Base-by-base conservation (phyloP, 2,113 vertebrate genomes). In the Cynocephalus volans region DNA sequence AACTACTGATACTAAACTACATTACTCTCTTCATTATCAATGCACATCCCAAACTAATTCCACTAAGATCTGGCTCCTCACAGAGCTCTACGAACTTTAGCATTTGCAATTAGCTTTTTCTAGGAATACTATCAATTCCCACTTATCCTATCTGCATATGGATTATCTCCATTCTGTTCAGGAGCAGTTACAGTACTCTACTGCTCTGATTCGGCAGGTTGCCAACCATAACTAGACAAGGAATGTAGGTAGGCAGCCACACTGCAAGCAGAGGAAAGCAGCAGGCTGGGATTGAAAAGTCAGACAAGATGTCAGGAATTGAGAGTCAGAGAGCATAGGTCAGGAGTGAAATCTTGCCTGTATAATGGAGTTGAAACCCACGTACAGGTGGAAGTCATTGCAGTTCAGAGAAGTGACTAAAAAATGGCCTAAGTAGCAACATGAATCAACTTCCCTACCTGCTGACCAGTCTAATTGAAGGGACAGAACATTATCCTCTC, bases 1-100 rank as follows among this genome's bases (percentile, higher is more conserved):
- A 94, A 94, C 31, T 48, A 93, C 33, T 81, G 72, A 81, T 65
- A 86, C 60, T 83, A 79, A 83, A 90, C 67, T 83, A 28, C 14
- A 81, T 88, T 84, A 83, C 26, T 52, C 48, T 87, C 58, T 93
- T 88, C 48, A 21, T 48, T 82, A 89, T 70, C 33, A 89, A 76
- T 73, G 73, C 13, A 91, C 31, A 93, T 52, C 56, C 33, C 69
- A 79, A 95, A 95, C 67, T 80, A 95, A 95, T 90, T 92, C 48
- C 41, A 95, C 65, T 77, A 88, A 95, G 76, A 65, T 69, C 58
- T 81, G 65, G 31, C 33, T 70, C 75, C 60, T 95, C 65, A 72
- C 58, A 88, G 72, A 90, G 19, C 36, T 33, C 81, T 31, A 80
- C 21, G 64, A 87, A 83, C 23, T 60, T 84, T 36, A 79, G 69